Evolutionary conservation across 2,797 vertebrate genomes (phyloP).

Genomic region (Hoplostethus mediterraneus): DNA sequence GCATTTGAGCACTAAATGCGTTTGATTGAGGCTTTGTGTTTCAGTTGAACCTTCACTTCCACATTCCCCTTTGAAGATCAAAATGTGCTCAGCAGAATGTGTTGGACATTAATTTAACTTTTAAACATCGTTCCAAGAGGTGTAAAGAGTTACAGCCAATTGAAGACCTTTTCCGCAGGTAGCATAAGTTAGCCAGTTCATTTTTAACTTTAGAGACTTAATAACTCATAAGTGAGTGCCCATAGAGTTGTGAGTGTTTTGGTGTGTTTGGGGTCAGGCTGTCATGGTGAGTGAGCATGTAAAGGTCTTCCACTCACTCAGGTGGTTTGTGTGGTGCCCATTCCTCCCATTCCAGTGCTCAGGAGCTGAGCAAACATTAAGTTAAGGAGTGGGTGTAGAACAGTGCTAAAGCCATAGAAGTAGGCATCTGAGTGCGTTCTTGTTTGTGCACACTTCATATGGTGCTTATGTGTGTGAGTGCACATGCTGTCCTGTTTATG

Average conservation of each 20-base stretch:
- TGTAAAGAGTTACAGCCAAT: not conserved
- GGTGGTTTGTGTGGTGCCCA: constrained; percentile 76
- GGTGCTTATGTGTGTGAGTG: not conserved
- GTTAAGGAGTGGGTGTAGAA: constrained; percentile 26
- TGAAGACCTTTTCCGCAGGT: not conserved
- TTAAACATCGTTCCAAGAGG: not conserved
- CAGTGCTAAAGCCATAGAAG: constrained; percentile 25
- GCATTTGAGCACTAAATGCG: not conserved
- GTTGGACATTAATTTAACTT: not conserved
- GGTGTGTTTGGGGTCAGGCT: constrained; percentile 77
- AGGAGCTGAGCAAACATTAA: constrained; percentile 72
- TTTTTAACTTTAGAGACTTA: not conserved
- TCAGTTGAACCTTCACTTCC: not conserved
- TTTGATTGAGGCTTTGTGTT: not conserved
- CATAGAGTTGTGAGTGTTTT: constrained; percentile 59
- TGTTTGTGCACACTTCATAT: constrained; percentile 7
- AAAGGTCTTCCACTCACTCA: constrained; percentile 68
- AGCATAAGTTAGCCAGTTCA: not conserved
- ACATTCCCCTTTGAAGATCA: not conserved
- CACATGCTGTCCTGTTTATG: constrained; percentile 1
- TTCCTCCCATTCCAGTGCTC: constrained; percentile 73
- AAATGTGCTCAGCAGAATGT: not conserved
- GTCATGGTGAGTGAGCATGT: constrained; percentile 76
- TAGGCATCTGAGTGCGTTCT: constrained; percentile 1
- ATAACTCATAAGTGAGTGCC: constrained; percentile 31